A percentile compares a stretch with the other conserved stretches of the same genome.
phyloP scores from a whole-genome alignment of 2,888 invertebrate species.

The Lithosia quadra region DNA sequence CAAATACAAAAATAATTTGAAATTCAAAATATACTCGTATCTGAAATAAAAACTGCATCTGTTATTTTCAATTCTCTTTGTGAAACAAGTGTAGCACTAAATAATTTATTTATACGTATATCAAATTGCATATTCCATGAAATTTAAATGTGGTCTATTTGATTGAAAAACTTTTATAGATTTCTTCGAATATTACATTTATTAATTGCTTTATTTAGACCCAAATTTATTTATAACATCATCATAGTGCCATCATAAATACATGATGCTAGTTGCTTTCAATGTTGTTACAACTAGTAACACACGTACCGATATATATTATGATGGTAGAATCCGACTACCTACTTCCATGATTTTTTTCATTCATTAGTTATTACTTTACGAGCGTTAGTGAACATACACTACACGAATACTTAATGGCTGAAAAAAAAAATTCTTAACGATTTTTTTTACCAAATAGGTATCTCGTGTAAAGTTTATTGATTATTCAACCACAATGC shows the following conservation, averaged over 20 bases:
- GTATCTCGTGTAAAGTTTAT: not conserved
- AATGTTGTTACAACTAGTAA: too few relatives aligned
- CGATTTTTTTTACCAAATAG: too few relatives aligned
- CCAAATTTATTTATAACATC: too few relatives aligned
- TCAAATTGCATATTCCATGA: not conserved
- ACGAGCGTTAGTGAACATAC: too few relatives aligned
- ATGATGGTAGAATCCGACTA: not conserved
- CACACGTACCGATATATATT: too few relatives aligned
- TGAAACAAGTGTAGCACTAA: conserved; percentile 4
- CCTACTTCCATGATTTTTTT: not conserved
- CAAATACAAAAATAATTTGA: conserved; percentile 13
- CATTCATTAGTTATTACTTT: too few relatives aligned
- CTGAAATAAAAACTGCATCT: conserved; percentile 10
- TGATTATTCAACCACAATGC: not conserved
- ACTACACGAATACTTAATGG: too few relatives aligned
- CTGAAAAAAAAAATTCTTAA: too few relatives aligned
- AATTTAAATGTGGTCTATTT: not conserved
- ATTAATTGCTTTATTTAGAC: not conserved
- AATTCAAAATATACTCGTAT: conserved; percentile 12
- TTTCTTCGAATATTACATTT: not conserved
- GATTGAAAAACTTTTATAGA: not conserved
- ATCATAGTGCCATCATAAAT: too few relatives aligned
- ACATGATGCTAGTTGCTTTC: too few relatives aligned
- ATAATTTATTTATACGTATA: conserved; percentile 25
- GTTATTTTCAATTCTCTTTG: conserved; percentile 11